Base-by-base conservation (phyloP, 1,140 invertebrate species). In the Diuraphis noxia region DNA sequence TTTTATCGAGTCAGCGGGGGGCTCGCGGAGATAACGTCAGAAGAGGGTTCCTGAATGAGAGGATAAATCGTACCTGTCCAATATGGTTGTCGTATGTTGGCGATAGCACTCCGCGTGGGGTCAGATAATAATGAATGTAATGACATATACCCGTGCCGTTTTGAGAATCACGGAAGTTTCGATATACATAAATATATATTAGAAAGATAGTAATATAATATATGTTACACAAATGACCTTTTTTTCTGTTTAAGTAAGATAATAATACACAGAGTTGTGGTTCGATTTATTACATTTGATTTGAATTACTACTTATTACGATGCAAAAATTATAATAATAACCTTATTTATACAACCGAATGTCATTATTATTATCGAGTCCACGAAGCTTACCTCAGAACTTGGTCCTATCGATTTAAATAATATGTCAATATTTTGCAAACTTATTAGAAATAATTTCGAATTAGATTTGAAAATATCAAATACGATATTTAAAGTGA, bases 51-150 rank as follows among this genome's bases (percentile, higher is more conserved):
- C 63, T n/a, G n/a, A 21, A 49, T 38, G 34, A 90, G 38, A 46
- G 72, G 19, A 90, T 90, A 90, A 90, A 90, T 90, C 88, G 88
- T 36, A 79, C 72, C 88, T 79, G 88, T 90, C 88, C 63, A 46
- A 79, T 34, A 79, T 41, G 88, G 17, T 25, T 46, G 72, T 72
- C 88, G 41, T 90, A n/a, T 72, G 88, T 79, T 79, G 36, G 88
- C 2, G 41, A 90, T 79, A 77, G 40, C 63, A n/a, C 63, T 79
- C 72, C 38, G 21, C 41, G n/a, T 79, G 40, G 63, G 72, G 72
- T 46, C 81, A n/a, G 41, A 43, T 46, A 90, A 89, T 89, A 89
- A 90, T 81, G 72, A 90, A 90, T 79, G 52, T 89, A 79, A 77
- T 41, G 56, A 72, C 30, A 19, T 40, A 72, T 40, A 72, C 52